phyloP scores from a whole-genome alignment of 2,888 invertebrate genomes.

The Dolomedes plantarius region DNA sequence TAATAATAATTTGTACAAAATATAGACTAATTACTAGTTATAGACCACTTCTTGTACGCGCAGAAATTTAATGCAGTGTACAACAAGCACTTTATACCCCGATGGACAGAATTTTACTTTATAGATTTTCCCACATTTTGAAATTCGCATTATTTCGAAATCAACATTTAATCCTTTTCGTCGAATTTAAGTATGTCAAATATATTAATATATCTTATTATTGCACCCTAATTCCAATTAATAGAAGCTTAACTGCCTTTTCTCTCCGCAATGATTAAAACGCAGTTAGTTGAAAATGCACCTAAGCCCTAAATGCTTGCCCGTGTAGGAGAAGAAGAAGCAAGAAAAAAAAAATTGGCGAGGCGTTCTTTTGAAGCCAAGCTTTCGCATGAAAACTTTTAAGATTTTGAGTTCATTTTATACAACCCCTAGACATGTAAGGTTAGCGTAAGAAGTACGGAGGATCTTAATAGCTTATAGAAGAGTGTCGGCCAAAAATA shows the following conservation, averaged over 20 bases:
- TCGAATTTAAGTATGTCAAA: not conserved
- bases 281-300: not conserved
- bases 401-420: not conserved
- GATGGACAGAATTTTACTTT: not conserved
- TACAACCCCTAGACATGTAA: conserved; percentile 26
- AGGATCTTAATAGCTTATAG: conserved; percentile 68
- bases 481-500: conserved; percentile 61
- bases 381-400: not conserved
- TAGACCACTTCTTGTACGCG: too few relatives aligned
- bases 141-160: not conserved
- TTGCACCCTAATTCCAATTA: conserved; percentile 9
- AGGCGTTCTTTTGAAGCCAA: not conserved
- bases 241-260: not conserved
- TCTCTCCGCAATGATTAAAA: not conserved
- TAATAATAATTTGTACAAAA: too few relatives aligned
- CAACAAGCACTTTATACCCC: too few relatives aligned
- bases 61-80: too few relatives aligned
- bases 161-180: not conserved
- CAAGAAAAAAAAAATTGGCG: not conserved
- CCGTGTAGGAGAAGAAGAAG: not conserved
- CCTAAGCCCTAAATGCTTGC: not conserved
- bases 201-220: conserved; percentile 12
- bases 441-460: conserved; percentile 31
- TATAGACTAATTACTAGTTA: too few relatives aligned
- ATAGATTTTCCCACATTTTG: not conserved